Conservation (phyloP, 2,888 invertebrate species). For the Drosophila merina region DNA sequence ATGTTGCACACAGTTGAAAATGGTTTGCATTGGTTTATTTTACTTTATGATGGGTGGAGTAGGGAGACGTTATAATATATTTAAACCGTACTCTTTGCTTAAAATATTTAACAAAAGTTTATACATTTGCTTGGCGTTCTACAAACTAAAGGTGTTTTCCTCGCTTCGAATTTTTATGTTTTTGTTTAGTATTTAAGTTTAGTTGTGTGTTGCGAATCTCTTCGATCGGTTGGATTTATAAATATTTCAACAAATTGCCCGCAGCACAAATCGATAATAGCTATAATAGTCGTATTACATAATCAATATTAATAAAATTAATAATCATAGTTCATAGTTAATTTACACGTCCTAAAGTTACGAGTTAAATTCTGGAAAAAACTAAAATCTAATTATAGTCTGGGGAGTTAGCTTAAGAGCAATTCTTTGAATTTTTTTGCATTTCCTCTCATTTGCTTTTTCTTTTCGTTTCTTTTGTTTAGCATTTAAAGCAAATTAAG, state of each 20-base stretch:
- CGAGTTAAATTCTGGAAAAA: slow-evolving; percentile 64
- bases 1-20: slow-evolving; percentile 66
- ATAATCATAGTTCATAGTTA: slow-evolving; percentile 54
- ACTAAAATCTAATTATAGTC: slow-evolving; percentile 58
- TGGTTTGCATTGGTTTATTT: slow-evolving; percentile 39
- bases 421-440: slow-evolving; percentile 71
- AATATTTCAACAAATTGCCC: slow-evolving; percentile 73
- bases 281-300: slow-evolving; percentile 50
- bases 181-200: slow-evolving; percentile 27
- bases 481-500: slow-evolving; percentile 46
- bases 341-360: slow-evolving; percentile 53
- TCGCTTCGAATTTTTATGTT: slow-evolving; percentile 7
- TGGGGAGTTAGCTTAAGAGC: slow-evolving; percentile 54
- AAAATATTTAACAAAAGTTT: slow-evolving; percentile 75
- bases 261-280: slow-evolving; percentile 64
- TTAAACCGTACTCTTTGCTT: slow-evolving; percentile 32
- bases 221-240: slow-evolving; percentile 60
- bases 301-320: slow-evolving; percentile 44
- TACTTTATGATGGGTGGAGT: slow-evolving; percentile 23
- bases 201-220: slow-evolving; percentile 38
- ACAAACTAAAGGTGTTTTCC: slow-evolving; percentile 58
- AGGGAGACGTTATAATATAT: slow-evolving; percentile 38
- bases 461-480: slow-evolving; percentile 22
- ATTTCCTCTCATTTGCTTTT: slow-evolving; percentile 15
- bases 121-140: slow-evolving; percentile 68